phyloP scores from a whole-genome alignment of 1,140 invertebrate genomes.

The Mamestra configurata region DNA sequence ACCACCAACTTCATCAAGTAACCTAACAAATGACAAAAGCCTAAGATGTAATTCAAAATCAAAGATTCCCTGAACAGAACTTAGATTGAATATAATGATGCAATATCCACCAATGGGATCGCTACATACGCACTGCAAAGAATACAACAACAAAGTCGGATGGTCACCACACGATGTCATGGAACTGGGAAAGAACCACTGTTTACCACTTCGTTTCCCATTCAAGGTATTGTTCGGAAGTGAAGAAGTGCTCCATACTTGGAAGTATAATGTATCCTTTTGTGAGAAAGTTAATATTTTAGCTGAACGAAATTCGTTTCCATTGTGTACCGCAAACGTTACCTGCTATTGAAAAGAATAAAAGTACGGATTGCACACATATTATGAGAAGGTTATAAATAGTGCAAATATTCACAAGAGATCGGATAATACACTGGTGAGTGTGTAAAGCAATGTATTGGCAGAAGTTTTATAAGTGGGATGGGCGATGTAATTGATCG shows the following conservation, averaged over 20 bases:
- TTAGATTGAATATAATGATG: not conserved
- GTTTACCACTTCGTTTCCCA: constrained; percentile 86
- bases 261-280: constrained; percentile 85
- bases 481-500: constrained; percentile 82
- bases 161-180: constrained; percentile 60
- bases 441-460: constrained; percentile 63
- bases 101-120: not conserved
- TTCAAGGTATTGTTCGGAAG: constrained; percentile 86
- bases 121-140: not conserved
- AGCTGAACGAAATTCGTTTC: constrained; percentile 81
- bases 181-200: constrained; percentile 78
- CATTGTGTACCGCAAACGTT: constrained; percentile 77
- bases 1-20: too few species aligned
- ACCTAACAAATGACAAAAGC: too few species aligned
- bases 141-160: constrained; percentile 29
- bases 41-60: too few species aligned
- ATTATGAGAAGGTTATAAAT: constrained; percentile 75
- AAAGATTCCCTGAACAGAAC: not conserved
- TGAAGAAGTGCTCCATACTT: constrained; percentile 84
- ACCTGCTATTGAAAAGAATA: constrained; percentile 81
- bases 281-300: constrained; percentile 87
- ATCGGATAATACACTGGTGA: constrained; percentile 66
- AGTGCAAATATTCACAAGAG: constrained; percentile 70
- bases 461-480: constrained; percentile 75
- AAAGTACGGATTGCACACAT: constrained; percentile 79